These are phyloP conservation scores for Melinopterus prodromus DNA, from an alignment of 2,888 invertebrate species.

Conservation along the genomic window DNA sequence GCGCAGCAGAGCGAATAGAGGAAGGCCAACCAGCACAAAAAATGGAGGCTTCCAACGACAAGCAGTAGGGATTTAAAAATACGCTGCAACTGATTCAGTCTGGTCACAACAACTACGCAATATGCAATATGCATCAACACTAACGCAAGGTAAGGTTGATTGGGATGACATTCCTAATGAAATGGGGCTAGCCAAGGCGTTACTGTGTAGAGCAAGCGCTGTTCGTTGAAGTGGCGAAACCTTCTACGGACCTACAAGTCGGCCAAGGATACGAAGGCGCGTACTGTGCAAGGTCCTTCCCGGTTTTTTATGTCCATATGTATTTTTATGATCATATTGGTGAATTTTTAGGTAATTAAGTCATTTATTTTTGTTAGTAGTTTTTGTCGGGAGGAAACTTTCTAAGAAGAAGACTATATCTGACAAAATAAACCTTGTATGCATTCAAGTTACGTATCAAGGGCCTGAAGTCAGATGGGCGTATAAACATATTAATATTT, in stretches of 20 bases:
- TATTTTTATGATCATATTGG: neutral
- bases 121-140: neutral
- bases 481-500: too few species aligned
- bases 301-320: neutral
- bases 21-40: too few species aligned
- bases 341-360: neutral
- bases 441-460: too few species aligned
- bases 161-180: slow-evolving; percentile 12
- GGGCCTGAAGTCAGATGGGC: too few species aligned
- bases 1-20: too few species aligned
- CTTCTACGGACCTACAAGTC: neutral
- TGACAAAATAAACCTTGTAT: too few species aligned
- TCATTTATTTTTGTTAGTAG: too few species aligned
- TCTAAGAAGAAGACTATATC: too few species aligned
- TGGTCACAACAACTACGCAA: neutral
- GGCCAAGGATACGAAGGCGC: neutral
- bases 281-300: neutral
- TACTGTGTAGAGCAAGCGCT: neutral
- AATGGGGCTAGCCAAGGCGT: neutral
- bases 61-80: neutral
- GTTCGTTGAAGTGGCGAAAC: neutral
- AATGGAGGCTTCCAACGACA: neutral
- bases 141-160: neutral
- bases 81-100: neutral
- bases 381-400: too few species aligned